These are phyloP conservation scores for Cirrhinus molitorella DNA, from an alignment of 2,797 vertebrate genomes.

Conservation along the genomic window DNA sequence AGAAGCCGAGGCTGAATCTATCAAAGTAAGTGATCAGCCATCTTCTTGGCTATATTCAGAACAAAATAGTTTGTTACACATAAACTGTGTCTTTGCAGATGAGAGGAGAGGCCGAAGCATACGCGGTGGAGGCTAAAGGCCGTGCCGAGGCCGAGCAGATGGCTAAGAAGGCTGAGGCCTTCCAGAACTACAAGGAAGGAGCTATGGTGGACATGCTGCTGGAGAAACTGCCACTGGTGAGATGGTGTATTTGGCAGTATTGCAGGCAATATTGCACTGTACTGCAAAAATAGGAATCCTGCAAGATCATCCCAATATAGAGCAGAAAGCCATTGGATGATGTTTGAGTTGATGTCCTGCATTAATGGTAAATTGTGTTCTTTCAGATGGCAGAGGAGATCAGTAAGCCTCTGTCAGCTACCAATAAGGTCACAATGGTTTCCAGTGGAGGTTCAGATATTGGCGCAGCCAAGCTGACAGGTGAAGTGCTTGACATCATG, in stretches of 20 bases:
- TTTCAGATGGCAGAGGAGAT: conserved; percentile 89
- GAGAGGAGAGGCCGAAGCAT: conserved; percentile 88
- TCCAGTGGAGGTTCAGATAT: conserved; percentile 84
- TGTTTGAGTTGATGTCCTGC: neutral
- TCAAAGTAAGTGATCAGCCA: conserved; percentile 80
- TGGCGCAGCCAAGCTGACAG: conserved; percentile 86
- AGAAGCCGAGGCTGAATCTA: conserved; percentile 87
- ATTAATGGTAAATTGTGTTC: neutral
- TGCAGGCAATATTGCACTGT: too few species aligned
- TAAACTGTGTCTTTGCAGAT: conserved; percentile 71
- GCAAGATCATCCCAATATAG: neutral
- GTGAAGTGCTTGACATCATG: conserved; percentile 90
- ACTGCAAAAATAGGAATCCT: neutral
- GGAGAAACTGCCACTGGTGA: conserved; percentile 89
- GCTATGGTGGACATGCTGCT: conserved; percentile 93
- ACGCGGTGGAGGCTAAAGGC: conserved; percentile 86
- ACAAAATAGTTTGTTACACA: neutral
- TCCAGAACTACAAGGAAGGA: conserved; percentile 88
- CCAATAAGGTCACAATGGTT: conserved; percentile 87
- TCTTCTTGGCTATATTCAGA: neutral
- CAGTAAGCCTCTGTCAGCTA: conserved; percentile 82
- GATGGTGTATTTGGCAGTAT: conserved; percentile 18
- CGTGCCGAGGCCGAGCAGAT: conserved; percentile 90
- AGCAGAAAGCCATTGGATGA: neutral
- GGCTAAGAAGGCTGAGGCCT: conserved; percentile 90